A percentile compares a stretch with the other conserved stretches of the same genome.
Evolutionary conservation across 2,797 vertebrate genomes (phyloP).

Genomic region (Manis javanica): DNA sequence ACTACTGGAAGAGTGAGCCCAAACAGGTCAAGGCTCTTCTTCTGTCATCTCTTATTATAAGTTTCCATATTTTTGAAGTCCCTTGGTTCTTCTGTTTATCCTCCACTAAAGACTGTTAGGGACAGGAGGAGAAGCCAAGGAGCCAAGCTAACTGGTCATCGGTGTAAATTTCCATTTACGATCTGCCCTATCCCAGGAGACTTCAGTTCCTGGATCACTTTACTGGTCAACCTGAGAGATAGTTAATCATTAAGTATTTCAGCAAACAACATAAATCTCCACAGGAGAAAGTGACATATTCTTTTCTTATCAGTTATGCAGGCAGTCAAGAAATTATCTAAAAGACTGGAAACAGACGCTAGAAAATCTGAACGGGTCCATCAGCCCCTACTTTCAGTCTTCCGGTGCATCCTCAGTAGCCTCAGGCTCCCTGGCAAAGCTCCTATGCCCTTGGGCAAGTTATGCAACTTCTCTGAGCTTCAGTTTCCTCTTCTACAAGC

Average conservation of each 20-base stretch:
- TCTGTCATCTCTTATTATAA: neutral
- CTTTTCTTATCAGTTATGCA: neutral
- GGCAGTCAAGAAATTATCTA: slow-evolving; percentile 26
- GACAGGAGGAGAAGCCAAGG: slow-evolving; percentile 63
- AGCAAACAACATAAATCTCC: slow-evolving; percentile 60
- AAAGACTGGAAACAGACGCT: neutral
- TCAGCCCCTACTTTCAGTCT: neutral
- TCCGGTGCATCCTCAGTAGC: neutral
- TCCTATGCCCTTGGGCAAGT: neutral
- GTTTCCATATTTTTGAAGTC: slow-evolving; percentile 55
- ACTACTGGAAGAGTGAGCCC: neutral
- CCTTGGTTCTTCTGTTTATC: slow-evolving; percentile 51
- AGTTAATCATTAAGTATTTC: slow-evolving; percentile 53
- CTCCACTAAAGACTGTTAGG: slow-evolving; percentile 23
- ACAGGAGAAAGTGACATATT: neutral
- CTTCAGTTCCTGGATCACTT: slow-evolving; percentile 61
- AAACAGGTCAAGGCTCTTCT: neutral
- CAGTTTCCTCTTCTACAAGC: neutral
- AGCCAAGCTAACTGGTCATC: slow-evolving; percentile 68
- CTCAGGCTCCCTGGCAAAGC: neutral
- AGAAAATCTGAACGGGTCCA: neutral
- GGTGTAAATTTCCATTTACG: slow-evolving; percentile 72
- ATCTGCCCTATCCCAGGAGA: slow-evolving; percentile 53
- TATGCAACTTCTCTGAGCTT: neutral
- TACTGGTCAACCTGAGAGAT: slow-evolving; percentile 62